These are phyloP conservation scores for Thecophora atra DNA, from an alignment of 2,888 invertebrate genomes.

Conservation along the genomic window DNA sequence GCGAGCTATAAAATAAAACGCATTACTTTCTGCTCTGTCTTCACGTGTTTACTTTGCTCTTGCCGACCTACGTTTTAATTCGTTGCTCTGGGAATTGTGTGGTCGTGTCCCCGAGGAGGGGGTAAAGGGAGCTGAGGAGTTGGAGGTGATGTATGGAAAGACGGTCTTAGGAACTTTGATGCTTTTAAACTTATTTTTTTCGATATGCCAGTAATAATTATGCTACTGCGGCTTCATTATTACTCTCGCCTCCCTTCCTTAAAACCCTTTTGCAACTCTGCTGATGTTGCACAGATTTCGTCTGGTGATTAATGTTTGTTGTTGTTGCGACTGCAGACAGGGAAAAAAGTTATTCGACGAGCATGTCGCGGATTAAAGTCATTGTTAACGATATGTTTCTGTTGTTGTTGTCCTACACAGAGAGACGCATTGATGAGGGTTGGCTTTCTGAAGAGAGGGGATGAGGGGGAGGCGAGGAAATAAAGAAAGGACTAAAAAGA, in stretches of 20 bases:
- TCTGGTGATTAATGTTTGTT: neutral
- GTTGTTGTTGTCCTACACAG: neutral
- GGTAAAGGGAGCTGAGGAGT: neutral
- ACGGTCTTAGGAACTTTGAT: neutral
- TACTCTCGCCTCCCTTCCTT: neutral
- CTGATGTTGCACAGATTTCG: neutral
- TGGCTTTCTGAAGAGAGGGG: neutral
- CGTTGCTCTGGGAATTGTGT: too few species aligned
- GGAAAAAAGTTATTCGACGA: too few species aligned
- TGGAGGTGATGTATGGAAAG: neutral
- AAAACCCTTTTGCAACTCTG: neutral
- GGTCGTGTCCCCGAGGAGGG: neutral
- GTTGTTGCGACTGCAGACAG: neutral
- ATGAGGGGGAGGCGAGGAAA: neutral
- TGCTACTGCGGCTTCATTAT: neutral
- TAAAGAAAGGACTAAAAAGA: neutral
- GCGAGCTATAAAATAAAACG: neutral
- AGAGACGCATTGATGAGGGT: neutral
- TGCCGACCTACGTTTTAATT: too few species aligned
- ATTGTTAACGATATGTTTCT: neutral
- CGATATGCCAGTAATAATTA: neutral
- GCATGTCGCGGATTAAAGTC: too few species aligned
- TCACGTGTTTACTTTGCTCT: too few species aligned
- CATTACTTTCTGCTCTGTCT: neutral
- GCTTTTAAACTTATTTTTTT: too few species aligned